A percentile compares a stretch with the other conserved stretches of the same genome.
Evolutionary conservation across 2,888 invertebrate genomes (phyloP).

Genomic region (Syrphus vitripennis): DNA sequence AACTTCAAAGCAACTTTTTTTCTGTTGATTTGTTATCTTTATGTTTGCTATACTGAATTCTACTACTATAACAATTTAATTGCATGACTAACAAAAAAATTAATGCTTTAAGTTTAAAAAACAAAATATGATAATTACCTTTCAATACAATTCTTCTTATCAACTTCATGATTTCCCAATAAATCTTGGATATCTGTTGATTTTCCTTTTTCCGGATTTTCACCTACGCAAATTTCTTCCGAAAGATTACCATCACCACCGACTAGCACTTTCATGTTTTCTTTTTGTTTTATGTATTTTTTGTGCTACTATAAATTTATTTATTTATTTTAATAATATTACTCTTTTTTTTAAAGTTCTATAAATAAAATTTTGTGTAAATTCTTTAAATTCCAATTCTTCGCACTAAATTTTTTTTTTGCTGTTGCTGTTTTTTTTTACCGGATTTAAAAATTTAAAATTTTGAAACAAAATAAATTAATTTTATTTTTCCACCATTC

Average conservation of each 20-base stretch:
- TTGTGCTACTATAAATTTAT: no score
- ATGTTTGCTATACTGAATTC: no score
- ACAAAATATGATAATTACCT: slow-evolving; percentile 36
- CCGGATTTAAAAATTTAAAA: neutral
- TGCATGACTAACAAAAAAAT: neutral
- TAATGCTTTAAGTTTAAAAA: neutral
- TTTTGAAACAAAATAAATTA: neutral
- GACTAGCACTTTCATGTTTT: slow-evolving; percentile 61
- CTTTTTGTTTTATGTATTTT: neutral
- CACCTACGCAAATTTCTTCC: slow-evolving; percentile 55
- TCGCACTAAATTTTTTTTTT: slow-evolving; percentile 18
- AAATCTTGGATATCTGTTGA: slow-evolving; percentile 61
- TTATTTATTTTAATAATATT: neutral
- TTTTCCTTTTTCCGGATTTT: slow-evolving; percentile 49
- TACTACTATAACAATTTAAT: no score
- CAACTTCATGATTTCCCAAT: slow-evolving; percentile 36
- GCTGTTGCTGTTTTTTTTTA: neutral
- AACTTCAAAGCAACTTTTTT: no score
- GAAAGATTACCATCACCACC: slow-evolving; percentile 41
- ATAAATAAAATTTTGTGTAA: neutral
- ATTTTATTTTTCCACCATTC: slow-evolving; percentile 21
- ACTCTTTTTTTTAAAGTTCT: slow-evolving; percentile 30
- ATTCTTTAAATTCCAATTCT: slow-evolving; percentile 52
- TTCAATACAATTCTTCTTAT: slow-evolving; percentile 45
- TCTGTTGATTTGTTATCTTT: no score